Evolutionary conservation across 2,113 vertebrate species (phyloP), one percentile per base, ranked within the genome.

Genomic region (Notarius lentiginosus): DNA sequence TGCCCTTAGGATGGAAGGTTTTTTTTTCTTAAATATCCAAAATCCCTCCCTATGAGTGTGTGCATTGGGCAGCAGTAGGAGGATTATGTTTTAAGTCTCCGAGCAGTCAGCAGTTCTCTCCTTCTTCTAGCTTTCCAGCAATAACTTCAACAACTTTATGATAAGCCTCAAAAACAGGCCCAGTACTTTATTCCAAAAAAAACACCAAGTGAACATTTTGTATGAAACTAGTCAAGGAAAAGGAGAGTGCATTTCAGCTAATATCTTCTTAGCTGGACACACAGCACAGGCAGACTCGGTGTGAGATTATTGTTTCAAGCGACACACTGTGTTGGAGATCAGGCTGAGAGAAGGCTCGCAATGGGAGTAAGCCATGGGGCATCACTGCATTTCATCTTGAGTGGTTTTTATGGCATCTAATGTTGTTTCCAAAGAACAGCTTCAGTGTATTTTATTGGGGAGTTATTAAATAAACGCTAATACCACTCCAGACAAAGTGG

Each of bases 391-490:
- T 87, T 82, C 79, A 63, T 72, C 53, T 27, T 51, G 66, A 82
- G 58, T 73, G 55, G 55, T 68, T 82, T 86, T 82, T 81, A 87
- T 75, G 72, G 68, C 55, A 55, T 63, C 56, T 34, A 82, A 82
- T 87, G 79, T 60, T 75, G 55, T 87, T 82, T 82, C 41, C 47
- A 75, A n/a, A 24, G 49, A 6, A 63, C 41, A 34, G 41, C 24
- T 55, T 9, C 22, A 8, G 14, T 72, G 53, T 82, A 17, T 76
- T 75, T 83, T 55, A 87, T 63, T 76, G 58, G 18, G 41, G n/a
- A 27, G 80, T 83, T 85, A 85, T 79, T 83, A 77, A 83, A 87
- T 83, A 75, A 87, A 83, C 70, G 27, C 47, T 66, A 83, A 63
- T 34, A 61, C 27, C 49, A 56, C 68, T 55, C 22, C 49, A 83